Base-by-base conservation (phyloP, 2,888 invertebrate species). In the Hetaerina titia region DNA sequence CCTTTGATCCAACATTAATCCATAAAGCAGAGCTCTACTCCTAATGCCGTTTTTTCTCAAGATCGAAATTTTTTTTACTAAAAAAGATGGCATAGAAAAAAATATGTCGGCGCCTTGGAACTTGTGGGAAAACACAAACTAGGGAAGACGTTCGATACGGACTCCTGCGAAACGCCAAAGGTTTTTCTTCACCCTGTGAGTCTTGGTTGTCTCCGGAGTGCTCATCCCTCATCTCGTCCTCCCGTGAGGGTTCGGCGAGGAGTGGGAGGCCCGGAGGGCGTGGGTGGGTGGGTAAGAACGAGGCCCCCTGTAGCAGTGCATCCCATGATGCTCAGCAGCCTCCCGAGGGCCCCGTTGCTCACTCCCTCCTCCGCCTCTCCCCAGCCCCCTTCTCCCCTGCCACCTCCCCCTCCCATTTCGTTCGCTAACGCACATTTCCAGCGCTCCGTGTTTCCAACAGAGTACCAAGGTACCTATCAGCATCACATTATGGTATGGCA, bases 121-220 rank as follows among this genome's bases (percentile, higher is more conserved):
- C 89, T 89, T 89, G n/a, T 6, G 89, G 89, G 58, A 13, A n/a
- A 22, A 15, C 56, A 69, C 56, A 88, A 31, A 45, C 19, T 88
- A 22, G 19, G 88, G 19, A 88, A 88, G 57, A 45, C 58, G 57
- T 58, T 89, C 58, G 89, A 89, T 58, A 58, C 89, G 58, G 89
- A 58, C 89, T 89, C 58, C 89, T 89, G 89, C 89, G 89, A 58
- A 88, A 88, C 57, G 88, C 88, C 88, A 88, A 58, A 89, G 89
- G 89, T 58, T 89, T 89, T 89, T 89, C 58, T 58, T 89, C 89
- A 58, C 15, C 58, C n/a, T 22, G 89, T n/a, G 4, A 31, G 81
- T 81, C 81, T n/a, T 57, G n/a, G 31, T 19, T 89, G 89, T 58
- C 57, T 89, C n/a, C 89, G 6, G 22, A n/a, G 69, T 22, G 45